Evolutionary conservation across 53 echinoderm and acorn worm species (phyloP).

Genomic region (Holothuria leucospilota): DNA sequence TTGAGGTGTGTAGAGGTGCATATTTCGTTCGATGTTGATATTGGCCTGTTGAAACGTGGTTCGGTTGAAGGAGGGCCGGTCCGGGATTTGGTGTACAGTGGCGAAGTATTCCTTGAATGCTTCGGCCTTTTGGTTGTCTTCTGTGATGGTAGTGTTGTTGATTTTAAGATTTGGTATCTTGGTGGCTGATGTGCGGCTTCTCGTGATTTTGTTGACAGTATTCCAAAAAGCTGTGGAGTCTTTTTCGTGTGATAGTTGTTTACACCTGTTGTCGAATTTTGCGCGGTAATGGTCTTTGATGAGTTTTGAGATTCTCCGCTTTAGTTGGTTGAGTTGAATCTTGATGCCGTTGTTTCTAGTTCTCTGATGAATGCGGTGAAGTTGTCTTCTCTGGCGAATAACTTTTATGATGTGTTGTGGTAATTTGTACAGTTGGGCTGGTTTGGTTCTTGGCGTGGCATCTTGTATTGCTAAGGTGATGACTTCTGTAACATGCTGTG

Average conservation of each 20-base stretch:
- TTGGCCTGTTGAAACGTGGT: not conserved
- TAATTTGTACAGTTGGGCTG: not conserved
- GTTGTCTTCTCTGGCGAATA: not conserved
- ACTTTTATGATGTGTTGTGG: not conserved
- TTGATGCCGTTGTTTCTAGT: not conserved
- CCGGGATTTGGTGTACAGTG: conserved; percentile 17
- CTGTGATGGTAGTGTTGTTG: not conserved
- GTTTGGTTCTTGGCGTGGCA: not conserved
- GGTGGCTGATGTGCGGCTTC: not conserved
- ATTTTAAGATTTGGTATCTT: not conserved
- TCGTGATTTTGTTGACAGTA: conserved; percentile 7
- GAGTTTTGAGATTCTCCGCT: not conserved
- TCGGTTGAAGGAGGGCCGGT: not conserved
- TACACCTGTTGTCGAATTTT: conserved; percentile 4
- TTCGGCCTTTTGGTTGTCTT: conserved; percentile 8
- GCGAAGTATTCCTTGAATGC: not conserved
- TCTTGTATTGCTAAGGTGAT: not conserved
- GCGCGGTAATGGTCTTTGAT: not conserved
- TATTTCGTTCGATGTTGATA: not conserved
- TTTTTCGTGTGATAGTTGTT: conserved; percentile 5
- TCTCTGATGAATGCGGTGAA: not conserved
- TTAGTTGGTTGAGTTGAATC: not conserved
- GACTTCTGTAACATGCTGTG: conserved; percentile 3
- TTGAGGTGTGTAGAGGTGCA: not conserved
- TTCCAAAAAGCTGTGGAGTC: not conserved